phyloP scores from a whole-genome alignment of 2,113 vertebrate genomes.

The Pachycephala philippinensis region DNA sequence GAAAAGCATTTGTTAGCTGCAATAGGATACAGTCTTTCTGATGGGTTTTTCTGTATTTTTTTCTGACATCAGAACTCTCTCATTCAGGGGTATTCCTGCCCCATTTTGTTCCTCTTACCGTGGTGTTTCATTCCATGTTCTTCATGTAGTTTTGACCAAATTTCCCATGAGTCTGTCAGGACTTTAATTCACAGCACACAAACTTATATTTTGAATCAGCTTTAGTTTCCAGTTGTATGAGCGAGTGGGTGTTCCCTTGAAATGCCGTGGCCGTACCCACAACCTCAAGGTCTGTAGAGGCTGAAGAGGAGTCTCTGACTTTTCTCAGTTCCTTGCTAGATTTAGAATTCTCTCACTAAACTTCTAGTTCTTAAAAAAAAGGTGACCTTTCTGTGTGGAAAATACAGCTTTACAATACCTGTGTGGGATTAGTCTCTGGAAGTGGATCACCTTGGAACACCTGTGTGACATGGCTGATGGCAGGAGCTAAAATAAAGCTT shows the following conservation, averaged over 20 bases:
- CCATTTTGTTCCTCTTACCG: not conserved
- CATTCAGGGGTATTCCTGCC: not conserved
- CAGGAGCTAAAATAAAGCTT: not conserved
- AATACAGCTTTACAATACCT: not conserved
- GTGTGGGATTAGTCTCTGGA: not conserved
- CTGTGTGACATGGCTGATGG: not conserved
- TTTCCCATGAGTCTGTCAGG: not conserved
- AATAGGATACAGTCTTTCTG: not conserved
- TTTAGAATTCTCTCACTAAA: not conserved
- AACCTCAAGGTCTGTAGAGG: not conserved
- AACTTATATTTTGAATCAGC: not conserved
- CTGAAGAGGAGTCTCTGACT: not conserved
- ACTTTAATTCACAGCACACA: not conserved
- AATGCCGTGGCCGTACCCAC: not conserved
- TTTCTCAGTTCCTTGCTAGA: not conserved
- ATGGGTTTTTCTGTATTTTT: not conserved
- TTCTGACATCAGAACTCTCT: not conserved
- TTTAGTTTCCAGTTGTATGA: not conserved
- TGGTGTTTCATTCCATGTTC: not conserved
- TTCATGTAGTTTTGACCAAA: not conserved
- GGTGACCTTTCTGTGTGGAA: not conserved
- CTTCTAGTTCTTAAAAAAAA: not conserved
- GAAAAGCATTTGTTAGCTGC: not conserved
- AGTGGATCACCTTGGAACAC: not conserved
- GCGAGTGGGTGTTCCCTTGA: not conserved